phyloP scores from a whole-genome alignment of 2,113 vertebrate genomes.

The Mus spicilegus region DNA sequence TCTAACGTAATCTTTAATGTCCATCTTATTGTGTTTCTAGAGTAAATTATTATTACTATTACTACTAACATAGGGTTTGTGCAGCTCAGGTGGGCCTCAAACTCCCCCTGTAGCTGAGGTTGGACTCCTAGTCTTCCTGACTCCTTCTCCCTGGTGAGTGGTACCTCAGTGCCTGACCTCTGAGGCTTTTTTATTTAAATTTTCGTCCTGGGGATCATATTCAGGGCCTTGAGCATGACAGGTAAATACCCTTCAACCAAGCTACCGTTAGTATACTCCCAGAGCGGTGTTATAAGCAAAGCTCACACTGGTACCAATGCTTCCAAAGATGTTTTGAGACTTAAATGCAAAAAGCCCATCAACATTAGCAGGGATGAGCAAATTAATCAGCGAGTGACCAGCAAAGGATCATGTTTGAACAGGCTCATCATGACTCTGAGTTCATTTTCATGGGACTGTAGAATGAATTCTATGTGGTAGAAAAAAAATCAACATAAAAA shows the following conservation, averaged over 20 bases:
- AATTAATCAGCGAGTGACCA: conserved; percentile 52
- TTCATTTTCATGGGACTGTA: conserved; percentile 60
- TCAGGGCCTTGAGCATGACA: neutral
- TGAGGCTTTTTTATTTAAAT: neutral
- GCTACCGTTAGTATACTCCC: too few relatives aligned
- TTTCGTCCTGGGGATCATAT: neutral
- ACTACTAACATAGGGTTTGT: neutral
- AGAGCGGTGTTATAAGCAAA: conserved; percentile 34
- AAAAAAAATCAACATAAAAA: conserved; percentile 66
- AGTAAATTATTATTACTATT: neutral
- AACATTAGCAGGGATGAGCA: conserved; percentile 35
- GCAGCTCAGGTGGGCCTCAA: neutral
- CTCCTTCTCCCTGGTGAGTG: neutral
- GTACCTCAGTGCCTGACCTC: neutral
- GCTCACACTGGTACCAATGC: neutral
- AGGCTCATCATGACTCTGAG: conserved; percentile 34
- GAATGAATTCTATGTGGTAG: conserved; percentile 51
- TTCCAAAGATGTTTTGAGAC: conserved; percentile 40
- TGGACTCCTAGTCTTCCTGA: neutral
- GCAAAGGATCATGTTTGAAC: conserved; percentile 36
- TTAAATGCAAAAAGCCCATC: conserved; percentile 1
- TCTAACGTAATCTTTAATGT: conserved; percentile 11
- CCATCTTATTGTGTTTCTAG: conserved; percentile 4
- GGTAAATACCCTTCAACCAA: neutral
- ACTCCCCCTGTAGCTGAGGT: neutral